Conservation (phyloP, 2,797 vertebrate genomes). For the Nyctibius grandis region DNA sequence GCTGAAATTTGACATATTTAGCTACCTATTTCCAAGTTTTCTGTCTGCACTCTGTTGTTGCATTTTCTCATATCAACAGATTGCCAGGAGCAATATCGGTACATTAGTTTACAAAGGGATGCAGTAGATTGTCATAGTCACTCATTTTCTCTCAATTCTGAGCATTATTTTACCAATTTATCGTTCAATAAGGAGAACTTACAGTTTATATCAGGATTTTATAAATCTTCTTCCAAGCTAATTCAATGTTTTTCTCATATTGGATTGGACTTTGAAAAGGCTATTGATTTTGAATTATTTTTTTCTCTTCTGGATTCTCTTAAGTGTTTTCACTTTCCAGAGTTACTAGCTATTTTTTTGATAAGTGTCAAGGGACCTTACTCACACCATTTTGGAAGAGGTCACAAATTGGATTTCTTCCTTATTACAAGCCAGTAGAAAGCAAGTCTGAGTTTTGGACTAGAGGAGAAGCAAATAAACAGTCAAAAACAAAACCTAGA, state of each 20-base stretch:
- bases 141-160: not conserved
- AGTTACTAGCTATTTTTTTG: not conserved
- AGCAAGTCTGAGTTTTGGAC: not conserved
- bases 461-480: not conserved
- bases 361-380: not conserved
- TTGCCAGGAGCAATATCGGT: not conserved
- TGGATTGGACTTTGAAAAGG: not conserved
- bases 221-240: slow-evolving; percentile 42
- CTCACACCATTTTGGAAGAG: not conserved
- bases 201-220: slow-evolving; percentile 30
- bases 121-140: not conserved
- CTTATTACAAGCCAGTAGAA: not conserved
- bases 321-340: not conserved
- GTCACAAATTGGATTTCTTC: not conserved
- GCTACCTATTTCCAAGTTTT: not conserved
- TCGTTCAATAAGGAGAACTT: not conserved
- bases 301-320: not conserved
- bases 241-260: slow-evolving; percentile 30
- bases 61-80: not conserved
- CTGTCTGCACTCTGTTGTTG: not conserved
- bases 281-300: slow-evolving; percentile 25
- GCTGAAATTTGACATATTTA: not conserved
- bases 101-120: slow-evolving; percentile 20
- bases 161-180: slow-evolving; percentile 11
- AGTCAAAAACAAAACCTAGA: not conserved